A percentile compares a stretch with the other conserved stretches of the same genome.
Evolutionary conservation across 2,113 vertebrate species (phyloP).

Genomic region (Bubalus kerabau): DNA sequence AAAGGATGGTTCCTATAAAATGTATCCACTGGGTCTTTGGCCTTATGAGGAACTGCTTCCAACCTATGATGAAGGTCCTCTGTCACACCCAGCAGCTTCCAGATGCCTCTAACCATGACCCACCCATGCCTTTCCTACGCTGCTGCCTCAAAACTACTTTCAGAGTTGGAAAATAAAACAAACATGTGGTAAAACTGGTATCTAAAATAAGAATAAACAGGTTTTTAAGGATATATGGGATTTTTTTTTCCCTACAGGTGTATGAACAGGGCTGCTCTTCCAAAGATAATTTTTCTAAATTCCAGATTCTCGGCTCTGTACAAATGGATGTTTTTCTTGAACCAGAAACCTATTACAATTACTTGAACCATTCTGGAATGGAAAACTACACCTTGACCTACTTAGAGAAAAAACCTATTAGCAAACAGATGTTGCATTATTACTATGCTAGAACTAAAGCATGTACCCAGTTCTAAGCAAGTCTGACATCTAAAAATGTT

Average conservation of each 20-base stretch:
- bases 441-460: slow-evolving; percentile 6
- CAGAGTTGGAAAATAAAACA: neutral
- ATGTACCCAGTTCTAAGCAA: neutral
- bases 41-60: neutral
- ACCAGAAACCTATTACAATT: neutral
- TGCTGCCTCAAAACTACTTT: slow-evolving; percentile 12
- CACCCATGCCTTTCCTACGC: neutral
- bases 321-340: slow-evolving; percentile 18
- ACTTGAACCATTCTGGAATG: neutral
- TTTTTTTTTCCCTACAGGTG: slow-evolving; percentile 22
- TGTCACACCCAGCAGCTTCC: neutral
- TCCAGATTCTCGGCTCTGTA: neutral
- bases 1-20: neutral
- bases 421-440: neutral
- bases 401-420: neutral
- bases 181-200: neutral
- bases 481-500: neutral
- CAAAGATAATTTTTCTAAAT: slow-evolving; percentile 25
- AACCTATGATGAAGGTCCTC: neutral
- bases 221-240: neutral
- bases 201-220: neutral
- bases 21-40: neutral
- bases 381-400: neutral
- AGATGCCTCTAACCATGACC: neutral
- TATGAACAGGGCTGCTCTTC: neutral